Evolutionary conservation across 2,113 vertebrate species (phyloP).

Genomic region (Glaucidium brasilianum): DNA sequence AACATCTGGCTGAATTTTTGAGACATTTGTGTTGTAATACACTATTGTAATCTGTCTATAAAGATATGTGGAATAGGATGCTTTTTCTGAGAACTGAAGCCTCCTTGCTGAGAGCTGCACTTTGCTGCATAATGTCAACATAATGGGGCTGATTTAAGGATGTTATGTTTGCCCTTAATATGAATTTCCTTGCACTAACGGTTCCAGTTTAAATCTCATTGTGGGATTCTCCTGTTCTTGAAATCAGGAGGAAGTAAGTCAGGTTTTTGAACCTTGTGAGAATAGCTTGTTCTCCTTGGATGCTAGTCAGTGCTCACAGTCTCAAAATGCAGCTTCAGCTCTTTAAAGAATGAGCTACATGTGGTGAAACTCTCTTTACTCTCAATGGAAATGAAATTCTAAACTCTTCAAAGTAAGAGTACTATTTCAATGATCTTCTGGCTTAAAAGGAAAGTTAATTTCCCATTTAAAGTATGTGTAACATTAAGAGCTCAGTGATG

Average conservation of each 20-base stretch:
- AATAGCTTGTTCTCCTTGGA: neutral
- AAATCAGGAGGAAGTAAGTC: neutral
- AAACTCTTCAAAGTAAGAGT: conserved; percentile 26
- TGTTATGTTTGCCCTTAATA: neutral
- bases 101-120: neutral
- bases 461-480: neutral
- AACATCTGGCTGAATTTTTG: neutral
- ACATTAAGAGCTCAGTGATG: neutral
- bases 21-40: neutral
- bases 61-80: neutral
- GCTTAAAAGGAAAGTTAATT: conserved; percentile 18
- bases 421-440: neutral
- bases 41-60: neutral
- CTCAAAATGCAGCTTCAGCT: conserved; percentile 41
- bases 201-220: neutral
- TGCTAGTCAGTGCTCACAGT: neutral
- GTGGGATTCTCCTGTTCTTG: neutral
- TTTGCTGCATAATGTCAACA: neutral
- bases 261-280: neutral
- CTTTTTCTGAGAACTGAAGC: neutral
- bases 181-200: neutral
- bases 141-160: neutral
- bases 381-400: conserved; percentile 26
- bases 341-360: neutral
- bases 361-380: conserved; percentile 8